These are phyloP conservation scores for Protosalanx chinensis DNA, from an alignment of 2,797 vertebrate genomes.

Conservation along the genomic window DNA sequence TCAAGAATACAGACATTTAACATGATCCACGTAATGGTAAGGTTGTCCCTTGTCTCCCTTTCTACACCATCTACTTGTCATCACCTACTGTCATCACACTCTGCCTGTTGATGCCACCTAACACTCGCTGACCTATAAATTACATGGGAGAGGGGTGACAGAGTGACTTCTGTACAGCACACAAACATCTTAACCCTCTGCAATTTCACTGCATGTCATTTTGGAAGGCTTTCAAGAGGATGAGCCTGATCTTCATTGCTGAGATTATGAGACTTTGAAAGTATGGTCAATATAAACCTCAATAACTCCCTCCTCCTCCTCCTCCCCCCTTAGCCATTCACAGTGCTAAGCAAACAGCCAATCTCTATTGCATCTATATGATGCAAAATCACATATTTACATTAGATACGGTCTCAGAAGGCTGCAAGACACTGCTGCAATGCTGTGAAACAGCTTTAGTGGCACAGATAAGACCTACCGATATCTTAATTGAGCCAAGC, in stretches of 20 bases:
- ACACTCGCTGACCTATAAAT: conserved; percentile 47
- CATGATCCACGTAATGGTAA: conserved; percentile 50
- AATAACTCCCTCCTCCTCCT: not conserved
- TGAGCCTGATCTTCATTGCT: conserved; percentile 24
- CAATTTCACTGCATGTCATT: conserved; percentile 50
- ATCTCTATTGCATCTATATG: conserved; percentile 68
- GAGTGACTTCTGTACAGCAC: conserved; percentile 47
- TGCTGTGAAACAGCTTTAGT: conserved; percentile 28
- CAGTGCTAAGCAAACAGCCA: conserved; percentile 69
- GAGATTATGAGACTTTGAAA: not conserved
- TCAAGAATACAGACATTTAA: conserved; percentile 29
- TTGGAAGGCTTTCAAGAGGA: conserved; percentile 53
- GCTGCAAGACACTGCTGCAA: conserved; percentile 39
- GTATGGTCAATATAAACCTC: not conserved
- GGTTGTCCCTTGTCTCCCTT: conserved; percentile 44
- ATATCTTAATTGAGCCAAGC: conserved; percentile 33
- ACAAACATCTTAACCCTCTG: conserved; percentile 41
- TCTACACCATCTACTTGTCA: conserved; percentile 62
- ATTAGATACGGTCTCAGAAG: conserved; percentile 66
- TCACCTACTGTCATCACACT: conserved; percentile 50
- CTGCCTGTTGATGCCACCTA: conserved; percentile 61
- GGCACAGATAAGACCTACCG: conserved; percentile 20
- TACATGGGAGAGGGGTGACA: conserved; percentile 30
- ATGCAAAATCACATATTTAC: conserved; percentile 64
- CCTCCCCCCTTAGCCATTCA: conserved; percentile 53